These are phyloP conservation scores for Gryon sp. DNA, from an alignment of 1,140 invertebrate species.

Conservation along the genomic window DNA sequence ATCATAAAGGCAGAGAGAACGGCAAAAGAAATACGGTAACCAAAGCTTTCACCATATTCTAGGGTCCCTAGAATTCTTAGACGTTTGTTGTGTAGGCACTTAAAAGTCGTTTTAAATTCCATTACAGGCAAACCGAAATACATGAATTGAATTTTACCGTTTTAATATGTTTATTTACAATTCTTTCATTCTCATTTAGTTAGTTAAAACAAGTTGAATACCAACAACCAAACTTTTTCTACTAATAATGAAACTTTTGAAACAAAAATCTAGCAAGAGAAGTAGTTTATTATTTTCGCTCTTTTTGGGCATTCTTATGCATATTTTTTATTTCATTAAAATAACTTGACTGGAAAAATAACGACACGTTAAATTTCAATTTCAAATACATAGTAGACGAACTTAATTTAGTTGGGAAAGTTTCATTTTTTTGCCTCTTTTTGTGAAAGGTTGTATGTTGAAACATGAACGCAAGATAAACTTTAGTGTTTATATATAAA, in stretches of 20 bases:
- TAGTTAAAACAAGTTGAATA: no score
- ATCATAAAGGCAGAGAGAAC: constrained; percentile 25
- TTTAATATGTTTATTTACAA: constrained; percentile 33
- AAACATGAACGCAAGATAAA: neutral
- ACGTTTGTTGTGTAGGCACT: constrained; percentile 32
- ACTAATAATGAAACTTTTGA: no score
- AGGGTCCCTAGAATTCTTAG: constrained; percentile 12
- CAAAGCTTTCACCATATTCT: constrained; percentile 35
- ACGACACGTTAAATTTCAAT: neutral
- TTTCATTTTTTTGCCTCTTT: constrained; percentile 6
- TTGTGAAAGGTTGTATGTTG: constrained; percentile 6
- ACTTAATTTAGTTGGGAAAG: neutral
- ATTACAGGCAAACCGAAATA: constrained; percentile 39
- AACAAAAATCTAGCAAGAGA: no score
- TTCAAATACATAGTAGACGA: constrained; percentile 1
- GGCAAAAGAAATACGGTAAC: constrained; percentile 32
- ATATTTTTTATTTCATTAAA: no score
- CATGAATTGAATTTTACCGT: constrained; percentile 24
- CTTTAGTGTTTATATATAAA: neutral
- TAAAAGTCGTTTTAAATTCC: constrained; percentile 38
- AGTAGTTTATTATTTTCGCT: no score
- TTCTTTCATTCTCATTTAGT: constrained; percentile 16
- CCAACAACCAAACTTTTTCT: no score
- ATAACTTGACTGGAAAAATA: no score
- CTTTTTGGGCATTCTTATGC: no score